These are phyloP conservation scores for Hypsibius dujardini DNA, from an alignment of 1,140 invertebrate genomes.

Conservation along the genomic window DNA sequence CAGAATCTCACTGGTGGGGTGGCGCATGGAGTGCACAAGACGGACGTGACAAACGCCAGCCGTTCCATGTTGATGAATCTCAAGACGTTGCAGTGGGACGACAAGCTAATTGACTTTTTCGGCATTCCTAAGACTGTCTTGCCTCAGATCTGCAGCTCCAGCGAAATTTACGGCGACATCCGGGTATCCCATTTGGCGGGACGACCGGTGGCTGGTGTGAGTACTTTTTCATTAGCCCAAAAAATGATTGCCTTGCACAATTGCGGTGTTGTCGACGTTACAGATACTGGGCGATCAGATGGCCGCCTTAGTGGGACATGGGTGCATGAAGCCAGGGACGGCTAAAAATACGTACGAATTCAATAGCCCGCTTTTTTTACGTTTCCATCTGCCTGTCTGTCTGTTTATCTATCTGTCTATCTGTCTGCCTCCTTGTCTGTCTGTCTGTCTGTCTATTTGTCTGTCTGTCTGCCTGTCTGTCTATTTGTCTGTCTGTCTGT, in stretches of 20 bases:
- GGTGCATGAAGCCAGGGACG: conserved; percentile 66
- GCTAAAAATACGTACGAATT: conserved; percentile 71
- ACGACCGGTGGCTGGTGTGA: conserved; percentile 60
- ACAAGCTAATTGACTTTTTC: conserved; percentile 51
- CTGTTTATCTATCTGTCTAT: no score
- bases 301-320: conserved; percentile 79
- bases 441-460: no score
- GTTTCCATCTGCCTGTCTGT: neutral
- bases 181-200: conserved; percentile 51
- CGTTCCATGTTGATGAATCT: conserved; percentile 91
- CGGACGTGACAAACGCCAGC: conserved; percentile 91
- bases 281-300: conserved; percentile 86
- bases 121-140: conserved; percentile 64
- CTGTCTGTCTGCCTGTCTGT: no score
- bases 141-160: conserved; percentile 68
- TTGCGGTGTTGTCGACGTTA: conserved; percentile 24
- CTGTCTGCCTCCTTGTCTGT: no score
- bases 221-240: conserved; percentile 12
- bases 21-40: conserved; percentile 63
- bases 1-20: conserved; percentile 76
- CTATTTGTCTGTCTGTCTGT: no score
- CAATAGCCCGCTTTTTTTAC: neutral
- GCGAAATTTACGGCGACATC: conserved; percentile 74
- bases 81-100: conserved; percentile 67
- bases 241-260: neutral